These are phyloP conservation scores for Oegoconia quadripuncta DNA, from an alignment of 2,888 invertebrate species.

Conservation along the genomic window DNA sequence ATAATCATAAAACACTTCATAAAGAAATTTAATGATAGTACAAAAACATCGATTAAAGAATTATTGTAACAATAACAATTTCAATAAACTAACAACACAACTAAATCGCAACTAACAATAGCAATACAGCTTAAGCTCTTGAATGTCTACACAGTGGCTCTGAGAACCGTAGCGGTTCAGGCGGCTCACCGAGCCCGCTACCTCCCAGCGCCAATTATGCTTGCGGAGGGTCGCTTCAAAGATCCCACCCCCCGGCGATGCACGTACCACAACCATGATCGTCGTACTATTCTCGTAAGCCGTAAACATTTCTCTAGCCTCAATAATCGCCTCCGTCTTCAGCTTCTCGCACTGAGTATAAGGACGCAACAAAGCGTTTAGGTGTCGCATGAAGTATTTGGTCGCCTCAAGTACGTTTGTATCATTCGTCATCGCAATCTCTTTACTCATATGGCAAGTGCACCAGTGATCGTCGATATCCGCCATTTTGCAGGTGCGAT, in stretches of 20 bases:
- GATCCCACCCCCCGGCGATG: not conserved
- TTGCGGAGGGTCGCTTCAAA: not conserved
- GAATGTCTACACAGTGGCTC: not conserved
- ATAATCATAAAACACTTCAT: no score
- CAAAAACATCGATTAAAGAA: no score
- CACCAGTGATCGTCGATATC: conserved; percentile 89
- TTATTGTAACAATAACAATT: no score
- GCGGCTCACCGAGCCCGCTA: conserved; percentile 1
- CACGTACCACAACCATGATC: not conserved
- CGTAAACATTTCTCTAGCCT: no score
- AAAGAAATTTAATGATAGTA: no score
- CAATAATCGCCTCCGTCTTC: no score
- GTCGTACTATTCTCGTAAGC: no score
- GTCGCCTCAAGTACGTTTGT: conserved; percentile 74
- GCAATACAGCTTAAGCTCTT: conserved; percentile 3
- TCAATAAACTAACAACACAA: no score
- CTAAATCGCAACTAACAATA: no score
- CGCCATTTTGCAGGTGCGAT: conserved; percentile 85
- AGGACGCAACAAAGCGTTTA: conserved; percentile 79
- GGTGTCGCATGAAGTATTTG: conserved; percentile 74
- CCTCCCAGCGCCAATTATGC: not conserved
- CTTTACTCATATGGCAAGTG: conserved; percentile 82
- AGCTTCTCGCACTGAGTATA: conserved; percentile 81
- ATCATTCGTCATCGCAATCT: conserved; percentile 70
- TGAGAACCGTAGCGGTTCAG: conserved; percentile 2